Conservation (phyloP, 2,113 vertebrate genomes). For the Morone chrysops region DNA sequence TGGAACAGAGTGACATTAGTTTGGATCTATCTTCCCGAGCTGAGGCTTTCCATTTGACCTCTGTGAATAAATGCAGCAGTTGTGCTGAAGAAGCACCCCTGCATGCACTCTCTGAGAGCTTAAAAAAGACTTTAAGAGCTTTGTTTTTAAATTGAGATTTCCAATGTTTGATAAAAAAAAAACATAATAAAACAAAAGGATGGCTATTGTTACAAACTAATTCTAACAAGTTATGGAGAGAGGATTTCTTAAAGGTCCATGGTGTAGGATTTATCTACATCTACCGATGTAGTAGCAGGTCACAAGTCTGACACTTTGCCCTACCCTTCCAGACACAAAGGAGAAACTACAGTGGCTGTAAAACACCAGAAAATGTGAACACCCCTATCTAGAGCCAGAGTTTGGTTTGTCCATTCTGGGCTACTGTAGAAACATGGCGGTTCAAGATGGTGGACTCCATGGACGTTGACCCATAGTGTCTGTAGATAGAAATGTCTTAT, state of each 20-base stretch:
- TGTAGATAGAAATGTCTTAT: no score
- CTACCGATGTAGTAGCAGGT: no score
- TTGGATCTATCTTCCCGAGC: slow-evolving; percentile 46
- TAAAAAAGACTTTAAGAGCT: neutral
- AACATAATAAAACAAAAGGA: neutral
- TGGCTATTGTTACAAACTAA: slow-evolving; percentile 1
- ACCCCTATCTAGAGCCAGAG: no score
- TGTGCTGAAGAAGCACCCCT: slow-evolving; percentile 8
- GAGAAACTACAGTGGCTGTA: no score
- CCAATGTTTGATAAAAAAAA: neutral
- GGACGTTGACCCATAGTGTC: no score
- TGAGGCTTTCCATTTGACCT: slow-evolving; percentile 47
- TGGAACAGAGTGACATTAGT: slow-evolving; percentile 18
- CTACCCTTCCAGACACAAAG: no score
- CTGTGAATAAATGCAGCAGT: slow-evolving; percentile 31
- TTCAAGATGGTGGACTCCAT: no score
- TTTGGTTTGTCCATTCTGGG: no score
- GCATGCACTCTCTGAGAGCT: neutral
- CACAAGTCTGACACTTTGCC: no score
- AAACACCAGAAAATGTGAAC: no score
- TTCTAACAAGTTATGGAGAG: neutral
- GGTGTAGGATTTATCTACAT: no score
- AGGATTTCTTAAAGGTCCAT: neutral
- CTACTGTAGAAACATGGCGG: no score
- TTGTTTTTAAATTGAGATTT: neutral